These are phyloP conservation scores for Hylaea fasciaria DNA, from an alignment of 2,888 invertebrate genomes.

Conservation along the genomic window DNA sequence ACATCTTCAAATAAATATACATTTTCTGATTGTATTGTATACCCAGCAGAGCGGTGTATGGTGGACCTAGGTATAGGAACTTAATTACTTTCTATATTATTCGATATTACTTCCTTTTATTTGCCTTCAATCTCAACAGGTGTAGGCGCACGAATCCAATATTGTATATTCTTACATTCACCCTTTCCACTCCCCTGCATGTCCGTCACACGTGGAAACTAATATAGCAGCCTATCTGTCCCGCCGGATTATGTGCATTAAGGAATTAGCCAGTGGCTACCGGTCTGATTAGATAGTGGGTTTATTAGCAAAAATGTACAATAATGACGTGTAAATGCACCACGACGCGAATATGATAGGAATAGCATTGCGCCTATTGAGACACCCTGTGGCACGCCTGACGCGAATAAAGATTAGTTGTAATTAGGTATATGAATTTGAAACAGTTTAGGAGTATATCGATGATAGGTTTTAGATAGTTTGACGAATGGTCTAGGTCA, in stretches of 20 bases:
- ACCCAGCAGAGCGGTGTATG: no score
- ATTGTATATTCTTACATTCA: no score
- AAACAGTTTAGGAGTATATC: no score
- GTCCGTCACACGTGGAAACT: conserved; percentile 12
- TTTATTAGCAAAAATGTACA: conserved; percentile 12
- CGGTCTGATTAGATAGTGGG: conserved; percentile 21
- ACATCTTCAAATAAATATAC: no score
- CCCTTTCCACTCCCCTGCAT: conserved; percentile 9
- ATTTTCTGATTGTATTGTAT: no score
- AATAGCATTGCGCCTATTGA: no score
- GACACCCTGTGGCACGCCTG: no score
- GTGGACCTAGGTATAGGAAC: no score
- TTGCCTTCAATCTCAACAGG: not conserved
- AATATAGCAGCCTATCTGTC: conserved; percentile 27
- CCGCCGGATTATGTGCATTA: conserved; percentile 25
- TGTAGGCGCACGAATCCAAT: not conserved
- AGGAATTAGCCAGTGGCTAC: conserved; percentile 13
- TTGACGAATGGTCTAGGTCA: no score
- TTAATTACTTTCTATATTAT: not conserved
- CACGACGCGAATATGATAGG: not conserved
- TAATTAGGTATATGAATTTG: no score
- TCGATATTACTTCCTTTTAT: not conserved
- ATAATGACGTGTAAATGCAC: not conserved
- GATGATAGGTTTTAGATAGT: no score
- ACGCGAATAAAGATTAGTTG: no score